phyloP scores from a whole-genome alignment of 2,797 vertebrate genomes.

The Basileuterus tristriatus region DNA sequence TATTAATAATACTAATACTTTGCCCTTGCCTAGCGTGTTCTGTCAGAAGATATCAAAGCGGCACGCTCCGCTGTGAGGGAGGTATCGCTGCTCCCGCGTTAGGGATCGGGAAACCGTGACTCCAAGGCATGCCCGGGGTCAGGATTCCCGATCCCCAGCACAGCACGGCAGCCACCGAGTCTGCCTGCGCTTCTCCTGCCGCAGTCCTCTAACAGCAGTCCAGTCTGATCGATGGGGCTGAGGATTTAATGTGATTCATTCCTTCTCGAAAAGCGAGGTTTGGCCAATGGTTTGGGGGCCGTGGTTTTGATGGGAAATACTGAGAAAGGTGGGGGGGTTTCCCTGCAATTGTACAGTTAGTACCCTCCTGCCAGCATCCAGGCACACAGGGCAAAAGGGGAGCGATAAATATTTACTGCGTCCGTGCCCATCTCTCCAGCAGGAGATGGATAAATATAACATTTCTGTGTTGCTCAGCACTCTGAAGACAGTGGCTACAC shows the following conservation, averaged over 20 bases:
- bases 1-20: conserved; percentile 67
- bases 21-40: conserved; percentile 36
- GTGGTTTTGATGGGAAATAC: conserved; percentile 4
- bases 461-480: neutral
- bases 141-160: neutral
- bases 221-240: neutral
- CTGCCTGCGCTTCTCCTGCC: neutral
- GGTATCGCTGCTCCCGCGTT: neutral
- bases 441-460: neutral
- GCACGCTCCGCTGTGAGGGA: neutral
- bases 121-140: neutral
- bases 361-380: neutral
- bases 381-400: neutral
- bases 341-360: neutral
- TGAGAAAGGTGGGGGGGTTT: neutral
- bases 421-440: neutral
- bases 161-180: neutral
- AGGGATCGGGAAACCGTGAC: neutral
- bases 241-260: conserved; percentile 18
- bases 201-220: neutral
- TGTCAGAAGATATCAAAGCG: conserved; percentile 37
- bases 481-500: neutral
- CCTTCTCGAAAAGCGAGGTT: conserved; percentile 23
- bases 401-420: neutral
- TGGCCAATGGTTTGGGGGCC: neutral